A percentile compares a stretch with the other conserved stretches of the same genome.
These are phyloP conservation scores for Chauna torquata DNA, from an alignment of 2,113 vertebrate genomes.

Conservation along the genomic window DNA sequence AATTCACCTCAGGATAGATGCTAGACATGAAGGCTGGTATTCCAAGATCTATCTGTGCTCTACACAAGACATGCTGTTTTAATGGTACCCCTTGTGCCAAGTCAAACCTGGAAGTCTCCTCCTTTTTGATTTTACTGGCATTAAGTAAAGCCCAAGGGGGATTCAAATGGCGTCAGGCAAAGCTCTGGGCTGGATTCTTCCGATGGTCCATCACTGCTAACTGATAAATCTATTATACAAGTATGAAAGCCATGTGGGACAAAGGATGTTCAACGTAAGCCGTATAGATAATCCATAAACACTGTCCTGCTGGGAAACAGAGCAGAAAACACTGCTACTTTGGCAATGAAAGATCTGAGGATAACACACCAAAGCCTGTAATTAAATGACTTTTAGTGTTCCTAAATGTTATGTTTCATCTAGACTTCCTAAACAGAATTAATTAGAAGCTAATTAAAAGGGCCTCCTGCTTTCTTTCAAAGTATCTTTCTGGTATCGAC, in stretches of 20 bases:
- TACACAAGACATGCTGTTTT: background rate
- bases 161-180: background rate
- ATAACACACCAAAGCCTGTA: conserved; percentile 39
- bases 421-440: conserved; percentile 52
- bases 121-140: background rate
- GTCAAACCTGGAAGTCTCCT: conserved; percentile 18
- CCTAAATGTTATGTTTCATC: conserved; percentile 56
- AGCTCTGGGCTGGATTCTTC: background rate
- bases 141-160: background rate
- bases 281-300: conserved; percentile 58
- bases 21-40: background rate
- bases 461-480: conserved; percentile 46
- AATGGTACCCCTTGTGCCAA: background rate
- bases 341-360: conserved; percentile 11
- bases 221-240: conserved; percentile 18
- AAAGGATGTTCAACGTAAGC: background rate
- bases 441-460: conserved; percentile 65
- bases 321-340: background rate
- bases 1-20: background rate
- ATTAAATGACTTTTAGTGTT: conserved; percentile 53
- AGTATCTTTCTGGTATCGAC: conserved; percentile 24
- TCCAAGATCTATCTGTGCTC: background rate
- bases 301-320: background rate
- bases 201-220: background rate
- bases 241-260: background rate